Evolutionary conservation across 2,113 vertebrate species (phyloP).

Genomic region (Grallaria varia): DNA sequence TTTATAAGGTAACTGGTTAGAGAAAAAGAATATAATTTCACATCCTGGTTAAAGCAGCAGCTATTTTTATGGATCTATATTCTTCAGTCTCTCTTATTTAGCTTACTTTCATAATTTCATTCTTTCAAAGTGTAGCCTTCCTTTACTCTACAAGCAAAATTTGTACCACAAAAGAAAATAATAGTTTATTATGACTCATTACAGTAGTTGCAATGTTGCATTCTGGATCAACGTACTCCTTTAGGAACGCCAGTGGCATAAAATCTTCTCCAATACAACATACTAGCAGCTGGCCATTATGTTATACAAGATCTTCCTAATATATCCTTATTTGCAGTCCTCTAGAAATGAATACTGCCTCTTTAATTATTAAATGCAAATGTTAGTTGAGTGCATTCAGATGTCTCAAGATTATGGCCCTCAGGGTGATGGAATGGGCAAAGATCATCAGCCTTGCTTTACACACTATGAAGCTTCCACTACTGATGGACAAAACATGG

Average conservation of each 20-base stretch:
- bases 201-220: neutral
- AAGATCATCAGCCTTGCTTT: conserved; percentile 51
- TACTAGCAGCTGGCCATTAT: neutral
- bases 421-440: conserved; percentile 34
- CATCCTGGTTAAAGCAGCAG: neutral
- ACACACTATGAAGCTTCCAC: conserved; percentile 12
- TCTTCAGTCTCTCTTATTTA: neutral
- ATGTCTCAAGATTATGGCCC: conserved; percentile 37
- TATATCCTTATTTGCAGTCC: conserved; percentile 41
- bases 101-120: neutral
- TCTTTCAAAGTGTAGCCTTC: neutral
- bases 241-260: neutral
- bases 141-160: neutral
- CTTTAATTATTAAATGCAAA: conserved; percentile 61
- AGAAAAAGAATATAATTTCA: neutral
- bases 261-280: neutral
- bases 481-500: conserved; percentile 2
- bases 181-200: neutral
- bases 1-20: neutral
- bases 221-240: neutral
- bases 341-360: conserved; percentile 75
- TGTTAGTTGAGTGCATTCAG: conserved; percentile 40
- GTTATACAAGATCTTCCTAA: neutral
- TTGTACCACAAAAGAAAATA: neutral
- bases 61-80: neutral